Conservation (phyloP, 1,140 invertebrate genomes). For the Oryctes rhinoceros region DNA sequence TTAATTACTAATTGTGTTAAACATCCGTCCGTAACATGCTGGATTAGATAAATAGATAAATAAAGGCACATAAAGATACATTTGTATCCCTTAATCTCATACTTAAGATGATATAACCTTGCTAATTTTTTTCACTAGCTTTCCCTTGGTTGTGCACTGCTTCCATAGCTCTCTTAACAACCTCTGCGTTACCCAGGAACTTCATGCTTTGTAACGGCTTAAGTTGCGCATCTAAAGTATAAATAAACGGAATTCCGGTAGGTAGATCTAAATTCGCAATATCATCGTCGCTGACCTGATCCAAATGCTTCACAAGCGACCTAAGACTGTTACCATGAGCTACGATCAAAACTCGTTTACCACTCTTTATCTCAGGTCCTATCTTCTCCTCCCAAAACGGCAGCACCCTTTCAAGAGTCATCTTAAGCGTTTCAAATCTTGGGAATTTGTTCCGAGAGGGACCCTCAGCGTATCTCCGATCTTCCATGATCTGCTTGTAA, state of each 20-base stretch:
- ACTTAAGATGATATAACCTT: too few relatives aligned
- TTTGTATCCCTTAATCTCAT: too few relatives aligned
- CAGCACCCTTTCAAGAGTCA: conserved; percentile 68
- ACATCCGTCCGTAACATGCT: too few relatives aligned
- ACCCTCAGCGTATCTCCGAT: conserved; percentile 63
- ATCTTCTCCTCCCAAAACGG: conserved; percentile 75
- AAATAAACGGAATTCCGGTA: conserved; percentile 77
- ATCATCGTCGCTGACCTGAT: conserved; percentile 69
- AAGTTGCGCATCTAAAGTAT: conserved; percentile 69
- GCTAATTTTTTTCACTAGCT: conserved; percentile 39
- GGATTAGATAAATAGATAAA: too few relatives aligned
- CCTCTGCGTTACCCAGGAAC: conserved; percentile 72
- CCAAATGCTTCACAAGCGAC: conserved; percentile 76
- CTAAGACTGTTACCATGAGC: conserved; percentile 77
- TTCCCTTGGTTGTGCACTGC: conserved; percentile 55
- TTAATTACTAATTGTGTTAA: too few relatives aligned
- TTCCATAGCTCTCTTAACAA: conserved; percentile 71
- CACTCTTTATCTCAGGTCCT: conserved; percentile 67
- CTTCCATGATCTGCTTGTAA: conserved; percentile 65
- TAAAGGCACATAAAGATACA: too few relatives aligned
- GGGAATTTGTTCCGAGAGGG: conserved; percentile 67
- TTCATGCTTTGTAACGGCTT: conserved; percentile 63
- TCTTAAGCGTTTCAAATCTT: conserved; percentile 72
- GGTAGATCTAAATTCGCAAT: conserved; percentile 76
- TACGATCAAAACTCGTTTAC: conserved; percentile 72